Evolutionary conservation across 2,113 vertebrate species (phyloP), one percentile per base, ranked within the genome.

Genomic region (Pluvianellus socialis): DNA sequence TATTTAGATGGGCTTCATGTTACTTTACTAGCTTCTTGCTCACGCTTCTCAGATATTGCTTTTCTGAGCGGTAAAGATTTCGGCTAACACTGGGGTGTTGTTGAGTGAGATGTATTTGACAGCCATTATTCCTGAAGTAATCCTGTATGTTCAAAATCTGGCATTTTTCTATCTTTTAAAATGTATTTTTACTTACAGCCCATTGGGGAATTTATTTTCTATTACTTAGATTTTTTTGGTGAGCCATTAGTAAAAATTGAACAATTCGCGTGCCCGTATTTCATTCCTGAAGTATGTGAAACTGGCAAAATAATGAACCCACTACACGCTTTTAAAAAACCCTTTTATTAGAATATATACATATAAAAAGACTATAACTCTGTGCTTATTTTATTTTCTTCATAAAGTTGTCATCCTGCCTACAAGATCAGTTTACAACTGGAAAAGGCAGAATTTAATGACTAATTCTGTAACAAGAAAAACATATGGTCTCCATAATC

Each of bases 401-500:
- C 74, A 67, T 88, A 52, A 91, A 96, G 38, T 92, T 94, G 92
- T 93, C 79, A 73, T 94, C 71, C 75, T 93, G 81, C 89, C 85
- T 92, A 44, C 24, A 52, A 87, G 61, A 70, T 90, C 70, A 24
- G 70, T 82, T 96, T 95, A 91, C 66, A 85, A 91, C 66, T 95
- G 80, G 62, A 95, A 94, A 92, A 92, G 42, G 58, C 89, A 81
- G 81, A 79, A 68, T 76, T 85, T 90, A 95, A 95, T 68, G 74
- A 90, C 74, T 68, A 63, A 45, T 76, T 76, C 81, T 85, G 47
- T 73, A 95, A 86, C 67, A 81, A 75, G 42, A 66, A 81, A 91
- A 95, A 66, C 96, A 95, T 91, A 91, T 91, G 96, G 89, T 91
- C 66, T 92, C 77, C 73, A 91, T 94, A 94, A 95, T 67, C 84